These are phyloP conservation scores for Lerema accius DNA, from an alignment of 1,140 invertebrate species.

Conservation along the genomic window DNA sequence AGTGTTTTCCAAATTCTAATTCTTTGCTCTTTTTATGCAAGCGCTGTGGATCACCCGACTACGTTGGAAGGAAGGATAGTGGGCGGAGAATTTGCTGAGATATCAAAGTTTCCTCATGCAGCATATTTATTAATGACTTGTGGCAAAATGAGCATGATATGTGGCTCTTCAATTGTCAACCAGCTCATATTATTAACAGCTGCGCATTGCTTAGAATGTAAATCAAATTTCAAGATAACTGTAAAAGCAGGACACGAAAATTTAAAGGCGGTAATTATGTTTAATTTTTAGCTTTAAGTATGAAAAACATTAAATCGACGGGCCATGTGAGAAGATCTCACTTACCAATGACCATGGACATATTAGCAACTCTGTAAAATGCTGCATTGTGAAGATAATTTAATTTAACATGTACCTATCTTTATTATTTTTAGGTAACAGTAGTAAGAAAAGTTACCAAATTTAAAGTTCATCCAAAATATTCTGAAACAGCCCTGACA, in stretches of 20 bases:
- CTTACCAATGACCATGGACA: no score
- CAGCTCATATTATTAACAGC: constrained; percentile 49
- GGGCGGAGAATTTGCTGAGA: constrained; percentile 37
- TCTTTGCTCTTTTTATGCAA: not conserved
- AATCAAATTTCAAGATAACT: constrained; percentile 17
- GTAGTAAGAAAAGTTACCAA: constrained; percentile 32
- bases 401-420: no score
- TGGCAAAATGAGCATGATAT: constrained; percentile 23
- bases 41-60: not conserved
- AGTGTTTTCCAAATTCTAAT: constrained; percentile 20
- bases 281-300: no score
- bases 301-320: no score
- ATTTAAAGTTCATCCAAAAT: constrained; percentile 37
- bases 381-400: no score
- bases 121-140: constrained; percentile 39
- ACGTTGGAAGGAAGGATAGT: constrained; percentile 43
- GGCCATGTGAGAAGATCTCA: no score
- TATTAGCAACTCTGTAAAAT: no score
- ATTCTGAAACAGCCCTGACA: not conserved
- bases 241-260: constrained; percentile 50
- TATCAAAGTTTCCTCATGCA: constrained; percentile 48
- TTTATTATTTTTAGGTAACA: no score
- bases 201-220: constrained; percentile 47
- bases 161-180: constrained; percentile 49
- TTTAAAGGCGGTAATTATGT: constrained; percentile 46